Evolutionary conservation across 1,140 invertebrate species (phyloP), one percentile per base, ranked within the genome.

Genomic region (Solen grandis): DNA sequence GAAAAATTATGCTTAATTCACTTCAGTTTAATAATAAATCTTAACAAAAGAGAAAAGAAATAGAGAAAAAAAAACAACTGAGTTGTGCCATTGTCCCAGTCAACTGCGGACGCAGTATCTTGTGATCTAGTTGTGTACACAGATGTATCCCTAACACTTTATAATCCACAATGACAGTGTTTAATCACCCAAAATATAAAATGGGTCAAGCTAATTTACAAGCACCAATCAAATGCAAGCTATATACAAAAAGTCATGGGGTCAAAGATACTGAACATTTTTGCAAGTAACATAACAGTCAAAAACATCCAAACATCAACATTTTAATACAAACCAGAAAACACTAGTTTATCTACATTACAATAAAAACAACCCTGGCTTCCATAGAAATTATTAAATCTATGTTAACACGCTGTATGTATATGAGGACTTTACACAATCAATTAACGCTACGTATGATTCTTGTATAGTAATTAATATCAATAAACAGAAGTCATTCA

Each of bases 271-370:
- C 35, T 4, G 55, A 73, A 73, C 70, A 73, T 46, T 70, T n/a
- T n/a, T n/a, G n/a, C 50, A 54, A 57, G 57, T 52, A 27, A 29
- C 35, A 5, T 60, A 73, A 73, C 70, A 73, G 57, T 73, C 55
- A 73, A 73, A 72, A 73, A 60, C 70, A 73, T 73, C 38, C 70
- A 46, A 73, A 57, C 70, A 73, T 19, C 60, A 73, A 73, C 57
- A 46, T 73, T 27, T 46, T 60, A 73, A 29, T 5, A 5, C 29
- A 27, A 73, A 57, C 57, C 33, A 41, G 57, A 73, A 73, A 46
- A 54, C 46, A 73, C 54, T 41, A 46, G 46, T 29, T 38, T 29
- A 27, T 73, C 70, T 73, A 73, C 70, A 29, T 22, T 73, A 73
- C 70, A 62, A 50, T 38, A 19, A 31, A 57, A 73, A 73, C 70